Evolutionary conservation across 2,888 invertebrate species (phyloP).

Genomic region (Oscheius myriophilus): DNA sequence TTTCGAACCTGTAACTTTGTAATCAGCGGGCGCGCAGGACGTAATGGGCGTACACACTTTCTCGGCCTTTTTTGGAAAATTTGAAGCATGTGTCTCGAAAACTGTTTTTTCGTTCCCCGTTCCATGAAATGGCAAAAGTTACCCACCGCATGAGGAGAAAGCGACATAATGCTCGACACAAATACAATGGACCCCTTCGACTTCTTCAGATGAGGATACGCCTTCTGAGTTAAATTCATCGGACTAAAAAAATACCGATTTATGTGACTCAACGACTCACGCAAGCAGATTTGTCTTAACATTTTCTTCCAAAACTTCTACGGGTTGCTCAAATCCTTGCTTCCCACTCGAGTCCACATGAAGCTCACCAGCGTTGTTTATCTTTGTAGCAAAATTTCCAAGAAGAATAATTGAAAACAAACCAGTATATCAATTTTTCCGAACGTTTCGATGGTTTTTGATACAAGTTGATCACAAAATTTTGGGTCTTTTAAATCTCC

Average conservation of each 20-base stretch:
- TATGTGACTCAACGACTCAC: too few relatives aligned
- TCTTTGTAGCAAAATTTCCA: conserved; percentile 16
- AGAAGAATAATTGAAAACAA: not conserved
- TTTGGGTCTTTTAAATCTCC: conserved; percentile 41
- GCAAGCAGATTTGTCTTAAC: conserved; percentile 37
- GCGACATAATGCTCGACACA: conserved; percentile 85
- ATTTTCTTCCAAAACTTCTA: conserved; percentile 42
- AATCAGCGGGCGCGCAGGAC: too few relatives aligned
- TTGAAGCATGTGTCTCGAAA: too few relatives aligned
- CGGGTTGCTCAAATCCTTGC: conserved; percentile 40
- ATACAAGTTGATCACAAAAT: conserved; percentile 33
- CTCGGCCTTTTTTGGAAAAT: too few relatives aligned
- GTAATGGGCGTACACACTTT: too few relatives aligned
- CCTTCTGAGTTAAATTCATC: conserved; percentile 79
- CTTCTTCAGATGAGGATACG: conserved; percentile 84
- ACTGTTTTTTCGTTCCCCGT: too few relatives aligned
- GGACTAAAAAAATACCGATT: too few relatives aligned
- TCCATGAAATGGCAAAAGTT: too few relatives aligned
- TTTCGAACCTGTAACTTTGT: too few relatives aligned
- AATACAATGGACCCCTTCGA: conserved; percentile 89
- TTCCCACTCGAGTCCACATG: conserved; percentile 37
- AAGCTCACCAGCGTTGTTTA: conserved; percentile 46
- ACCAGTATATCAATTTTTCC: conserved; percentile 45
- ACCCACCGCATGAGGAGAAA: conserved; percentile 79
- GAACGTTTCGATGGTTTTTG: conserved; percentile 32